phyloP scores from a whole-genome alignment of 1,140 invertebrate genomes.

The Bursaphelenchus mucronatus region DNA sequence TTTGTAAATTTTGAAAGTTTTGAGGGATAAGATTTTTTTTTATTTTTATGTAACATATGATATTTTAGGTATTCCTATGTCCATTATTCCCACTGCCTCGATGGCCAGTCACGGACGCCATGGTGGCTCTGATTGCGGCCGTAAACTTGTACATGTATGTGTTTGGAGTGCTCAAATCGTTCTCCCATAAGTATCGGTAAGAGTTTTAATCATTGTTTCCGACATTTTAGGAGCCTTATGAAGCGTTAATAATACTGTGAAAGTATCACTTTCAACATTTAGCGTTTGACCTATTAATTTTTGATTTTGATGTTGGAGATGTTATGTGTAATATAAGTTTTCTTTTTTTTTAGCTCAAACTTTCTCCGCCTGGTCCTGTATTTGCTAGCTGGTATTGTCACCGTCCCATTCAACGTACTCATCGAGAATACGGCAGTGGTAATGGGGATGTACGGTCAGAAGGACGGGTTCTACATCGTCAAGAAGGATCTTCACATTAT shows the following conservation, averaged over 20 bases:
- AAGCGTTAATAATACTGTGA: too few relatives aligned
- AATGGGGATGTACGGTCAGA: conserved; percentile 55
- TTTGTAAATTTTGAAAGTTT: background rate
- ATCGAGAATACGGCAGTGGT: conserved; percentile 61
- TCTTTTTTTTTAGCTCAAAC: conserved; percentile 42
- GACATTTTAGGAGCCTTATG: too few relatives aligned
- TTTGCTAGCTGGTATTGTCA: conserved; percentile 51
- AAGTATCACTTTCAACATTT: too few relatives aligned
- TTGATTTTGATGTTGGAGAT: background rate
- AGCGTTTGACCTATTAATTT: too few relatives aligned
- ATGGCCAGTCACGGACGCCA: conserved; percentile 49
- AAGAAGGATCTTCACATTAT: conserved; percentile 40
- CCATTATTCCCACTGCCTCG: conserved; percentile 54
- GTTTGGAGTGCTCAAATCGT: conserved; percentile 59
- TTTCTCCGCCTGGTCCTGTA: conserved; percentile 51
- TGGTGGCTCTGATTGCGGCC: conserved; percentile 60
- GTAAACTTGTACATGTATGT: conserved; percentile 61
- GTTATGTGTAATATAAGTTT: background rate
- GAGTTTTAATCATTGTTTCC: background rate
- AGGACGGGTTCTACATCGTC: conserved; percentile 56
- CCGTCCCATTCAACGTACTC: conserved; percentile 59
- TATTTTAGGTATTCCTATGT: conserved; percentile 45
- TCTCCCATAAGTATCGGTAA: conserved; percentile 60
- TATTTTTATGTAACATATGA: background rate
- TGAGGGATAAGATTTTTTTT: conserved; percentile 3